A percentile compares a stretch with the other conserved stretches of the same genome.
These are phyloP conservation scores for Hemibagrus guttatus DNA, from an alignment of 2,797 vertebrate species.

Conservation along the genomic window DNA sequence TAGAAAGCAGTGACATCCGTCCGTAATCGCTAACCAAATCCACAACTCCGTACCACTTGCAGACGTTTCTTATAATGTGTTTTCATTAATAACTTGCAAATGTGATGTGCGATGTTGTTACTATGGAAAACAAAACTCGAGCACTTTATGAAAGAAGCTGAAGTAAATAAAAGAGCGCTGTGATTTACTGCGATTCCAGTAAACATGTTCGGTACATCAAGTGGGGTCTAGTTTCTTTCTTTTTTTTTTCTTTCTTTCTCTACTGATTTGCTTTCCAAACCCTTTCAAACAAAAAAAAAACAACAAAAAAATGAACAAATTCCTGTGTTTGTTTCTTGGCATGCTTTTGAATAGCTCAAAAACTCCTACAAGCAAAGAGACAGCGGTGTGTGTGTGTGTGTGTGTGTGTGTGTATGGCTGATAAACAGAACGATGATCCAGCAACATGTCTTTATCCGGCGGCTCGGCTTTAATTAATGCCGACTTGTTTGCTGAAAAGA, in stretches of 20 bases:
- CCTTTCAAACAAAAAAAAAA: background rate
- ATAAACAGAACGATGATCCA: conserved; percentile 62
- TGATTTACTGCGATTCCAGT: background rate
- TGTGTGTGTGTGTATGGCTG: conserved; percentile 52
- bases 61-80: background rate
- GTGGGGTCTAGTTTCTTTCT: background rate
- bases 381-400: conserved; percentile 17
- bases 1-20: background rate
- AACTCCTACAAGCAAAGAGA: conserved; percentile 28
- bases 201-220: background rate
- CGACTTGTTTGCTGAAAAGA: conserved; percentile 92
- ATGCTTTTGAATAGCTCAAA: conserved; percentile 1
- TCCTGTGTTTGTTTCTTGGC: conserved; percentile 15
- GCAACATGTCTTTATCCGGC: conserved; percentile 60
- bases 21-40: background rate
- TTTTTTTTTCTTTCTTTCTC: background rate
- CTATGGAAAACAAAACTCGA: background rate
- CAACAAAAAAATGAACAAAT: too few relatives aligned
- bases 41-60: background rate
- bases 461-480: conserved; percentile 85
- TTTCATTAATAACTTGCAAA: too few relatives aligned
- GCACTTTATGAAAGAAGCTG: too few relatives aligned
- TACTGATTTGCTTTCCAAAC: background rate
- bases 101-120: background rate
- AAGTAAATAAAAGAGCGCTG: too few relatives aligned